phyloP scores from a whole-genome alignment of 2,797 vertebrate species.

The Phoeniculus purpureus region DNA sequence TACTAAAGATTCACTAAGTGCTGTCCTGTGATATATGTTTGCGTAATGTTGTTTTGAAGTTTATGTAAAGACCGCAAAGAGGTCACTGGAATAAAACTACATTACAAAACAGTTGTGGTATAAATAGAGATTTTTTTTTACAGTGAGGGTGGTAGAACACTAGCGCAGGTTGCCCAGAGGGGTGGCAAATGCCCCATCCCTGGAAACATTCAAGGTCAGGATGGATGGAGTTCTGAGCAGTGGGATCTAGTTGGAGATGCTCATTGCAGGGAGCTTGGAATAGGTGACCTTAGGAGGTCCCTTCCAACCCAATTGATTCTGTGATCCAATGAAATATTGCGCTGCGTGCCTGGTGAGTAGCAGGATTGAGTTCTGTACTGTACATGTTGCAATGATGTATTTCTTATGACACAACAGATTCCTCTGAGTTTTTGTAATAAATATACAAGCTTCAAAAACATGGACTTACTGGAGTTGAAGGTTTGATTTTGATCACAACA shows the following conservation, averaged over 20 bases:
- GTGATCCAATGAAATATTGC: neutral
- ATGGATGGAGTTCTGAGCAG: no score
- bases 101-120: constrained; percentile 2
- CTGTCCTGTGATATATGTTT: constrained; percentile 71
- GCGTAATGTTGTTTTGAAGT: constrained; percentile 68
- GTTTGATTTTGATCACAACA: no score
- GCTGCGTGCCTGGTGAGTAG: neutral
- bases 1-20: constrained; percentile 63
- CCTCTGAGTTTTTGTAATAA: constrained; percentile 41
- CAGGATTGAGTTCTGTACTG: neutral
- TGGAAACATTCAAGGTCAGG: no score
- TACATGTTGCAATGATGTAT: neutral
- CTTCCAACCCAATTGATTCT: no score
- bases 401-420: neutral
- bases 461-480: neutral
- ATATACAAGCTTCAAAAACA: neutral
- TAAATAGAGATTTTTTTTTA: neutral
- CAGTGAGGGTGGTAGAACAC: no score
- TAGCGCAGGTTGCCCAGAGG: no score
- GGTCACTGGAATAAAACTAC: constrained; percentile 77
- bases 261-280: no score
- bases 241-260: no score
- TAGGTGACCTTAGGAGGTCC: no score
- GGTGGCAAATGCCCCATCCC: no score
- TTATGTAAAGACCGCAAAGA: constrained; percentile 73